These are phyloP conservation scores for Marasmarcha lunaedactyla DNA, from an alignment of 2,888 invertebrate genomes.

Conservation along the genomic window DNA sequence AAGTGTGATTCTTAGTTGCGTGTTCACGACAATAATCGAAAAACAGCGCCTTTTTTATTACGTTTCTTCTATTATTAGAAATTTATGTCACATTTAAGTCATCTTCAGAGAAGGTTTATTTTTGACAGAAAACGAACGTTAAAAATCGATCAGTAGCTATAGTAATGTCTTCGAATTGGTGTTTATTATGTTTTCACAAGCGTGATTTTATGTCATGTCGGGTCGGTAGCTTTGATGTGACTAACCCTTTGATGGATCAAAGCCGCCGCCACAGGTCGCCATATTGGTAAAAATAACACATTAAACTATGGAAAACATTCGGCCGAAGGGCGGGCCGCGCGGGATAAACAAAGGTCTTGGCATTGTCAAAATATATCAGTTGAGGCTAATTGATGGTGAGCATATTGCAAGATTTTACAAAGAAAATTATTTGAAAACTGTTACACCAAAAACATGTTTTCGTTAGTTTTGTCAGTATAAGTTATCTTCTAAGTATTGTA, in stretches of 20 bases:
- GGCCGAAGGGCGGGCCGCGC: slow-evolving; percentile 10
- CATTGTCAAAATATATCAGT: no score
- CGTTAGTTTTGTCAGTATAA: no score
- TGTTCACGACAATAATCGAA: slow-evolving; percentile 52
- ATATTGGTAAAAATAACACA: slow-evolving; percentile 63
- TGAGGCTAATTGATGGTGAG: no score
- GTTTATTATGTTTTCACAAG: slow-evolving; percentile 32
- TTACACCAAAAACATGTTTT: no score
- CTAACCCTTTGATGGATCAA: slow-evolving; percentile 40
- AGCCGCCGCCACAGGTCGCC: slow-evolving; percentile 49
- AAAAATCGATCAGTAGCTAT: slow-evolving; percentile 4
- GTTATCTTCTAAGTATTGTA: no score
- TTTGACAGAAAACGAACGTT: background rate
- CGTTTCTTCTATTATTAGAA: slow-evolving; percentile 30
- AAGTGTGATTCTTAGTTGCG: slow-evolving; percentile 43
- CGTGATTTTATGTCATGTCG: slow-evolving; percentile 33
- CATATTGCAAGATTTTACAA: no score
- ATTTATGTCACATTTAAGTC: slow-evolving; percentile 17
- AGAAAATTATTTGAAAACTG: no score
- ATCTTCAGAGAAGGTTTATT: slow-evolving; percentile 4
- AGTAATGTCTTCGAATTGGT: slow-evolving; percentile 1
- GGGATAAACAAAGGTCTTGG: background rate
- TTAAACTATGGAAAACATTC: slow-evolving; percentile 37
- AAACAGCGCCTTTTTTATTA: slow-evolving; percentile 35
- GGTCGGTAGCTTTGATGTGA: slow-evolving; percentile 30